phyloP scores from a whole-genome alignment of 1,140 invertebrate genomes.

The Rhyacophila brunnea region DNA sequence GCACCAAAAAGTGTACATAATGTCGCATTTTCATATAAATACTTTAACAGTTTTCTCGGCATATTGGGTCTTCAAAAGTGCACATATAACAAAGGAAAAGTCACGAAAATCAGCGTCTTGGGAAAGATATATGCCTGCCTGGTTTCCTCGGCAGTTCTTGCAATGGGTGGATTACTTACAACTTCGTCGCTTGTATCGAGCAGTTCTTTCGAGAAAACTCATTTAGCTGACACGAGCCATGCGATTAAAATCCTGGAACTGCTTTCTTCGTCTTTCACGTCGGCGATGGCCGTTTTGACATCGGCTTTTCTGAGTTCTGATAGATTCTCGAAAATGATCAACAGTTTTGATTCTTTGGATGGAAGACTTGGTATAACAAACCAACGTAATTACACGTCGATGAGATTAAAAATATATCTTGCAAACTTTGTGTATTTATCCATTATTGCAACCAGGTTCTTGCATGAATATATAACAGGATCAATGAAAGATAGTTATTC shows the following conservation, averaged over 20 bases:
- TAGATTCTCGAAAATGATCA: conserved; percentile 11
- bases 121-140: no score
- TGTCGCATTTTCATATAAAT: no score
- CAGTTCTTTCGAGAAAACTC: neutral
- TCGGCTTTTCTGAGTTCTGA: neutral
- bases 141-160: no score
- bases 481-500: no score
- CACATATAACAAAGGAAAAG: no score
- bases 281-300: neutral
- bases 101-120: no score
- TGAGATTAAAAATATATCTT: conserved; percentile 1
- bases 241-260: conserved; percentile 1
- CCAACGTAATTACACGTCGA: neutral
- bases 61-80: no score
- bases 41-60: no score
- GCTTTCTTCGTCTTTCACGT: neutral
- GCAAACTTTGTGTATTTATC: neutral
- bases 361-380: neutral
- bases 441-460: neutral
- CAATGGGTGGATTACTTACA: no score
- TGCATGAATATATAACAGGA: neutral
- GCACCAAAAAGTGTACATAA: no score
- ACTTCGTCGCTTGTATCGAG: no score
- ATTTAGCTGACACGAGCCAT: conserved; percentile 1
- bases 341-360: conserved; percentile 11